Conservation (phyloP, 2,113 vertebrate genomes). For the Varanus komodoensis region DNA sequence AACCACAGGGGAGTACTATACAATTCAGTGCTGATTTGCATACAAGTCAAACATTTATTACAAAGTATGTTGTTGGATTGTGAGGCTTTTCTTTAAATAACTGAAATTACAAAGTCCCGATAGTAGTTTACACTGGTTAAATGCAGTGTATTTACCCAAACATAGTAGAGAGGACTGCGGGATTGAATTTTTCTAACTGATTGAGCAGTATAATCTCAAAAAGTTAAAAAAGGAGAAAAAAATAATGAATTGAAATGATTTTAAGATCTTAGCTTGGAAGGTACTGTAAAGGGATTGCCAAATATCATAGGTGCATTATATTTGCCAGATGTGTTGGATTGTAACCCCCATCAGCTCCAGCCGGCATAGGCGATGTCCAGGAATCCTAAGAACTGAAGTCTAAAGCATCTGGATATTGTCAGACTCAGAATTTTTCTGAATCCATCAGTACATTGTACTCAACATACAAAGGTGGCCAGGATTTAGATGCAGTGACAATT, state of each 20-base stretch:
- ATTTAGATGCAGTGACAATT: background rate
- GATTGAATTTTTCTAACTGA: background rate
- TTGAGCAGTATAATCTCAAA: background rate
- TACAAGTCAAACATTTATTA: background rate
- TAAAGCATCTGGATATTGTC: background rate
- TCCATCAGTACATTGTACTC: background rate
- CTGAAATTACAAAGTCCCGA: conserved; percentile 12
- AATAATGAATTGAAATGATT: background rate
- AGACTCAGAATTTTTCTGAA: background rate
- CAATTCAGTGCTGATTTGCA: conserved; percentile 29
- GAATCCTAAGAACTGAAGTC: background rate
- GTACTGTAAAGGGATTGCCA: background rate
- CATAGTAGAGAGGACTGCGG: background rate
- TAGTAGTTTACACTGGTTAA: background rate
- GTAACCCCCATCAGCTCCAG: background rate
- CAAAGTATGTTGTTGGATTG: background rate
- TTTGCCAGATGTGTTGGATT: background rate
- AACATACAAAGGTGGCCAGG: background rate
- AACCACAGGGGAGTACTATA: conserved; percentile 19
- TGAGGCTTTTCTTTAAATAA: background rate
- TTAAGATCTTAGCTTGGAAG: background rate
- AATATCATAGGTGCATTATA: background rate
- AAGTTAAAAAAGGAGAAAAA: background rate
- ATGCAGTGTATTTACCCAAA: conserved; percentile 27
- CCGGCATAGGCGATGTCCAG: background rate